Evolutionary conservation across 2,113 vertebrate genomes (phyloP), one percentile per base, ranked within the genome.

Genomic region (Bothrops jararaca): DNA sequence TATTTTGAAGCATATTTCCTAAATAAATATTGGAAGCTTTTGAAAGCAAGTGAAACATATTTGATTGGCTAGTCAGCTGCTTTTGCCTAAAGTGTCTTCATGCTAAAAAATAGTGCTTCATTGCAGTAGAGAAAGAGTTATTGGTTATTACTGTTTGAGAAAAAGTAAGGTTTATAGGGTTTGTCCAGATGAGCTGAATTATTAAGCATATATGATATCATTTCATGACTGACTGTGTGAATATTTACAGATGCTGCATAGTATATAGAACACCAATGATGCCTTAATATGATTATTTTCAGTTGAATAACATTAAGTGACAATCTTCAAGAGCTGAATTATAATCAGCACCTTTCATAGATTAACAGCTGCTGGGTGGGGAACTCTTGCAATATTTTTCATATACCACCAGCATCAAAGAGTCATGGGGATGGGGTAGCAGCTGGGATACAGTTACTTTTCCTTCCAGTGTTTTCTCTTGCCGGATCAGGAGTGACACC

Each of bases 1-100:
- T 89, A 42, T 57, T 80, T 57, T 80, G 87, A 52, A 57, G 64
- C 53, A 57, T 85, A 53, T 85, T 92, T 92, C 26, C 52, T 92
- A 92, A 92, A 80, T 89, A 92, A 92, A 53, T 57, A 88, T 53
- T 48, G 64, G 64, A 89, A 57, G 34, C 26, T 93, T 80, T 85
- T 90, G 39, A 4, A n/a, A 90, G 20, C 54, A 52, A 87, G 11
- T 15, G 0, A 53, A 94, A 0, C 6, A 86, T 91, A 45, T 88
- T 11, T 57, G 60, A 45, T 88, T 92, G 39, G 50, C 60, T 74
- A 92, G n/a, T 53, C 50, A 92, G 54, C 50, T 88, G 23, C 45
- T 86, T 86, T 92, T 54, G 26, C 45, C 29, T 10, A 26, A 39
- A 26, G 20, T 34, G 85, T 64, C 15, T 88, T 54, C 57, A 45